Evolutionary conservation across 2,888 invertebrate species (phyloP).

Genomic region (Cremastinae sp.): DNA sequence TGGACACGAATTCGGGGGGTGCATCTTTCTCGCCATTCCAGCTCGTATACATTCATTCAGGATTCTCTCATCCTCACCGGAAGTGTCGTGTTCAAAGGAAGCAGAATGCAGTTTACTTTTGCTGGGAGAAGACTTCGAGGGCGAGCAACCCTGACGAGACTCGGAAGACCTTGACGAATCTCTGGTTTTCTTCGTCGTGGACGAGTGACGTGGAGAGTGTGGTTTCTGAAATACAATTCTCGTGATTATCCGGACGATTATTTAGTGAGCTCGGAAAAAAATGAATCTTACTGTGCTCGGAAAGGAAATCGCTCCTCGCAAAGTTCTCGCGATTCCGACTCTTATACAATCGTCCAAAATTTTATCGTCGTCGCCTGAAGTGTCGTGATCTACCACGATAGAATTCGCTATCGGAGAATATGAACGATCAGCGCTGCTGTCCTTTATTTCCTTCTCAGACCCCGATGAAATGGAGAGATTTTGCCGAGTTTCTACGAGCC

Average conservation of each 20-base stretch:
- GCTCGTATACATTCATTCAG: conserved; percentile 85
- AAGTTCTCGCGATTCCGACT: conserved; percentile 83
- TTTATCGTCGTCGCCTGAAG: conserved; percentile 81
- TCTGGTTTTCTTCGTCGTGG: no score
- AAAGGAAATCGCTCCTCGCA: conserved; percentile 11
- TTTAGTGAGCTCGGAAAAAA: no score
- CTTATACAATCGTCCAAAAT: conserved; percentile 85
- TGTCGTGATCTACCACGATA: conserved; percentile 13
- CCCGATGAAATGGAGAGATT: background rate
- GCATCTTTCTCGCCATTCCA: conserved; percentile 83
- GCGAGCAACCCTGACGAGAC: background rate
- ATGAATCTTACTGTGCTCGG: conserved; percentile 8
- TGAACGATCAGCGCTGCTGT: background rate
- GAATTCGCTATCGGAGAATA: background rate
- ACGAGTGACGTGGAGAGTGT: no score
- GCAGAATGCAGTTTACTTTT: conserved; percentile 84
- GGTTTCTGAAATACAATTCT: no score
- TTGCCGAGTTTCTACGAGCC: conserved; percentile 14
- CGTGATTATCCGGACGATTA: no score
- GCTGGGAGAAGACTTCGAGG: conserved; percentile 81
- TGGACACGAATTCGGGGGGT: no score
- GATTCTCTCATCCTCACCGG: conserved; percentile 83
- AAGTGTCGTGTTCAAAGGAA: no score
- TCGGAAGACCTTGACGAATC: no score
- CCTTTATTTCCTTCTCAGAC: background rate